phyloP scores from a whole-genome alignment of 2,797 vertebrate genomes.

The Crocidura indochinensis region DNA sequence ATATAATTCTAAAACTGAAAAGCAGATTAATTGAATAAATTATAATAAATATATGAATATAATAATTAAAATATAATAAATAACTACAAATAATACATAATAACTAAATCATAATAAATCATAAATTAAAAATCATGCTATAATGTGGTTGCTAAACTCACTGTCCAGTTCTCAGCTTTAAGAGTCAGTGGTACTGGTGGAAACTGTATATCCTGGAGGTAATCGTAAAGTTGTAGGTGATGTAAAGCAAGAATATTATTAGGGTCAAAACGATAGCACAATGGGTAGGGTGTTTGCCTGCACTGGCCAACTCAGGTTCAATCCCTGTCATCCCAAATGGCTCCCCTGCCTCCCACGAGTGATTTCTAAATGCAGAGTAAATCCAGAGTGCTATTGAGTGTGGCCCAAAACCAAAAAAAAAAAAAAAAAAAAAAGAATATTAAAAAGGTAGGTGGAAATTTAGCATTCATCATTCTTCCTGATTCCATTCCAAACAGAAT shows the following conservation, averaged over 20 bases:
- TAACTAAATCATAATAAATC: neutral
- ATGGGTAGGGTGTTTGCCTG: no score
- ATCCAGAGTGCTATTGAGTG: neutral
- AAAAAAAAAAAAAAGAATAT: no score
- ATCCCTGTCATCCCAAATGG: no score
- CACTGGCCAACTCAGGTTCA: no score
- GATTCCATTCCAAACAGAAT: neutral
- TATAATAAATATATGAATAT: neutral
- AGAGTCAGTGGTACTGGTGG: neutral
- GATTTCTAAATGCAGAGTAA: no score
- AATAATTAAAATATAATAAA: neutral
- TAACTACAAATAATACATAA: neutral
- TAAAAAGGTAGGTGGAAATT: neutral
- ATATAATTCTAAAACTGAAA: neutral
- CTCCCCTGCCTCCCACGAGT: no score
- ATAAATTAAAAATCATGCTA: no score
- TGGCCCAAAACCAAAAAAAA: no score
- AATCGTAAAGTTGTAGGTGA: fast-evolving
- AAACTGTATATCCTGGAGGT: neutral
- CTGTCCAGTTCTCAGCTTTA: neutral
- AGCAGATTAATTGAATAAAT: neutral
- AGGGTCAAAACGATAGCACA: no score
- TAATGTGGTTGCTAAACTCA: neutral
- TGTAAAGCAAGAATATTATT: no score
- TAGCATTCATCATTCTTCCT: neutral